Conservation (phyloP, 2,797 vertebrate genomes). For the Chiloscyllium punctatum region DNA sequence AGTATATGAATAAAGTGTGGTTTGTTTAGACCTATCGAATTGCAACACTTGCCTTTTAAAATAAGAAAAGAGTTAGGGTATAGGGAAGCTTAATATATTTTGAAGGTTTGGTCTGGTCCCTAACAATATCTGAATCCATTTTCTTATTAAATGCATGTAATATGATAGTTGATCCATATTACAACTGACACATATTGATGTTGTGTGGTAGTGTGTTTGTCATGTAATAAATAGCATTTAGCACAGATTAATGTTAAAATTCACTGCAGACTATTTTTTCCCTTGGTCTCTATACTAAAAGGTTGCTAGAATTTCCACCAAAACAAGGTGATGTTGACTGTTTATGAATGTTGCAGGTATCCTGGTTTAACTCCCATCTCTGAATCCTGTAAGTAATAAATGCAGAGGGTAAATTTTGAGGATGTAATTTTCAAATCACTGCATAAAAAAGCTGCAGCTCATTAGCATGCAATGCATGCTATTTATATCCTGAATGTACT, state of each 20-base stretch:
- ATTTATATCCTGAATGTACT: neutral
- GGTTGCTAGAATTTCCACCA: neutral
- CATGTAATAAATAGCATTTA: neutral
- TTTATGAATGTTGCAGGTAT: neutral
- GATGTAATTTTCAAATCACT: neutral
- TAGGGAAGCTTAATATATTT: too few relatives aligned
- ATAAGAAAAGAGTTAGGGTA: too few relatives aligned
- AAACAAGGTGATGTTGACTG: neutral
- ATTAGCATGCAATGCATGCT: neutral
- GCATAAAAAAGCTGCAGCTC: too few relatives aligned
- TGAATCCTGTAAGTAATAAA: neutral
- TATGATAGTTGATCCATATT: neutral
- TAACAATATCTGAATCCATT: neutral
- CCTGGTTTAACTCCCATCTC: neutral
- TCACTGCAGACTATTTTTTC: neutral
- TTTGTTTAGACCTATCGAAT: too few relatives aligned
- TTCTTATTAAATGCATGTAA: neutral
- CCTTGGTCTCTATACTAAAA: too few relatives aligned
- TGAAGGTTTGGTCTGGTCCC: too few relatives aligned
- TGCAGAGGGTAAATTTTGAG: neutral
- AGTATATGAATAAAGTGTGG: too few relatives aligned
- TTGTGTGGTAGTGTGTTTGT: neutral
- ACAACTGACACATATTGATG: conserved; percentile 1
- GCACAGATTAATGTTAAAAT: conserved; percentile 8
- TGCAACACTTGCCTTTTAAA: too few relatives aligned